Conservation (phyloP, 2,797 vertebrate species). For the Parauchenoglanis ngamensis region DNA sequence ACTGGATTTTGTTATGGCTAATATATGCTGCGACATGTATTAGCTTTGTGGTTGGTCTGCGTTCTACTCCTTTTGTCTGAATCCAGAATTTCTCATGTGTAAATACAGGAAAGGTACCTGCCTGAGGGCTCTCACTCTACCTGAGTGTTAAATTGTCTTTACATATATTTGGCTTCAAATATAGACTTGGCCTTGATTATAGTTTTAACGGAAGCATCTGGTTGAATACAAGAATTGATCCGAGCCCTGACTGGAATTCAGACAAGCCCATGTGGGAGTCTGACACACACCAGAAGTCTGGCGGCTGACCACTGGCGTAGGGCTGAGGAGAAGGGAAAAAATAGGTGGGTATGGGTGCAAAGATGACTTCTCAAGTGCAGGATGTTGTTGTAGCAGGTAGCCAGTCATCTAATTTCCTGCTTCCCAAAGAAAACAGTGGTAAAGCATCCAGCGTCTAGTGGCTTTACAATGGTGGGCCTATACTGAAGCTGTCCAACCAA, state of each 20-base stretch:
- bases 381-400: slow-evolving; percentile 88
- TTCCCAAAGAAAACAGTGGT: slow-evolving; percentile 84
- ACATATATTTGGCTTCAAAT: slow-evolving; percentile 65
- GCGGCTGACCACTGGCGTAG: slow-evolving; percentile 75
- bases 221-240: slow-evolving; percentile 77
- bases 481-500: slow-evolving; percentile 71
- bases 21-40: slow-evolving; percentile 10
- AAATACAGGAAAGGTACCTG: slow-evolving; percentile 7
- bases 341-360: slow-evolving; percentile 84
- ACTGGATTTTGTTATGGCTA: not conserved
- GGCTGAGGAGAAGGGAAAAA: slow-evolving; percentile 77
- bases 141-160: slow-evolving; percentile 52
- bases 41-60: slow-evolving; percentile 3
- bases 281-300: slow-evolving; percentile 63
- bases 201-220: slow-evolving; percentile 82
- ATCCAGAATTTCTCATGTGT: not conserved
- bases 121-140: slow-evolving; percentile 14
- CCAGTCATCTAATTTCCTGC: slow-evolving; percentile 87
- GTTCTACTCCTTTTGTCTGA: not conserved
- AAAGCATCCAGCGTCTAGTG: slow-evolving; percentile 68
- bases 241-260: slow-evolving; percentile 74
- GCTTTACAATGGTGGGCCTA: slow-evolving; percentile 79
- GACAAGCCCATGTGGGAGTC: slow-evolving; percentile 69
- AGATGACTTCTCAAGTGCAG: slow-evolving; percentile 85
- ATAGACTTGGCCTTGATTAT: slow-evolving; percentile 64